Conservation (phyloP, 23 tunicate species). For the Botrylloides violaceus region DNA sequence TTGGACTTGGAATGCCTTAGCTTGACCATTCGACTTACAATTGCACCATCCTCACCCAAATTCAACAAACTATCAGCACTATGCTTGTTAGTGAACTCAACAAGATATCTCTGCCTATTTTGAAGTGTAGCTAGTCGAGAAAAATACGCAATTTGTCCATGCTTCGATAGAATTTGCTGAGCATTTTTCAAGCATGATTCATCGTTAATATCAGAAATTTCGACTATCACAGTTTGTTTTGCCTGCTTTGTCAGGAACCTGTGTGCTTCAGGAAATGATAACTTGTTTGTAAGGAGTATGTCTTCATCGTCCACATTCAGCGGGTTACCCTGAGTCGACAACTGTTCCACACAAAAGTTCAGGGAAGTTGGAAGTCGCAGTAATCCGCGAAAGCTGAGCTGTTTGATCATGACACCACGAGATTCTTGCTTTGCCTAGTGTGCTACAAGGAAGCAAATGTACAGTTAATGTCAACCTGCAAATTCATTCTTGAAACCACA, state of each 20-base stretch:
- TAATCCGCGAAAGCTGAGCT: too few relatives aligned
- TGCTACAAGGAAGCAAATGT: too few relatives aligned
- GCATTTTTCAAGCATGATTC: too few relatives aligned
- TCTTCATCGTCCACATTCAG: not conserved
- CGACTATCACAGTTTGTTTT: not conserved
- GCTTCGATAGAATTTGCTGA: not conserved
- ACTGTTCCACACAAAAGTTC: too few relatives aligned
- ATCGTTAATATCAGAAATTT: not conserved
- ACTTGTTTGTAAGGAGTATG: not conserved
- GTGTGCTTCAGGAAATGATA: not conserved
- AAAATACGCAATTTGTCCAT: not conserved
- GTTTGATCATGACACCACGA: too few relatives aligned
- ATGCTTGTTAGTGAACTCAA: not conserved
- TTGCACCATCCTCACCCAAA: conserved; percentile 10
- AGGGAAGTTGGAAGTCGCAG: too few relatives aligned
- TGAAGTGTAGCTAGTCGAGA: not conserved
- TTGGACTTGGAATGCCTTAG: not conserved
- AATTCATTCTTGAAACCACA: too few relatives aligned
- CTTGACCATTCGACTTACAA: conserved; percentile 6
- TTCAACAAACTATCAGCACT: not conserved
- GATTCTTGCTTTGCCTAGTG: too few relatives aligned
- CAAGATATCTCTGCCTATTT: not conserved
- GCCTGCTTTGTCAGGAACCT: conserved; percentile 4
- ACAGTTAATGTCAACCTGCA: too few relatives aligned
- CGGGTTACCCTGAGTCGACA: too few relatives aligned